These are phyloP conservation scores for Typhlichthys subterraneus DNA, from an alignment of 2,797 vertebrate genomes.

Conservation along the genomic window DNA sequence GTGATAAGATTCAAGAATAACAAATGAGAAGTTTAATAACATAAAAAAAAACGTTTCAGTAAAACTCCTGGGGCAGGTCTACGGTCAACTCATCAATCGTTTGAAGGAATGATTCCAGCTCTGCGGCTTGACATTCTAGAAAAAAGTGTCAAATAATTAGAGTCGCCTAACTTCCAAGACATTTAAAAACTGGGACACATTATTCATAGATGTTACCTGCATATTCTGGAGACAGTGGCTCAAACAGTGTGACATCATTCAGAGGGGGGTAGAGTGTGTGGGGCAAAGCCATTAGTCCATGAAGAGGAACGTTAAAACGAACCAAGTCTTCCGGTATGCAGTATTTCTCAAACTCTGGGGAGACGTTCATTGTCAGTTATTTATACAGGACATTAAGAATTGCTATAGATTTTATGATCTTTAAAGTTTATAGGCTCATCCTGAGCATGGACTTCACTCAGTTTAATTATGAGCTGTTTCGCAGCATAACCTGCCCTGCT, in stretches of 20 bases:
- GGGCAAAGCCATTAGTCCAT: constrained; percentile 56
- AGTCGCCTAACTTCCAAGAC: background rate
- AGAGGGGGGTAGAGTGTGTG: constrained; percentile 8
- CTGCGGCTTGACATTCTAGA: constrained; percentile 34
- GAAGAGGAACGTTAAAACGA: constrained; percentile 46
- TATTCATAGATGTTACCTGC: constrained; percentile 47
- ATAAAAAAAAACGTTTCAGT: constrained; percentile 30
- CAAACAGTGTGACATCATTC: constrained; percentile 36
- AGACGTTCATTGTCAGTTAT: too few species aligned
- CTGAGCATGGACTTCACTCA: too few species aligned
- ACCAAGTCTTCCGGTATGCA: constrained; percentile 62
- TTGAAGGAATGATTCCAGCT: constrained; percentile 63
- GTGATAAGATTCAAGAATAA: background rate
- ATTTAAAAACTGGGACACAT: background rate
- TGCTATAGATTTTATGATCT: background rate
- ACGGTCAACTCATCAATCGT: constrained; percentile 63
- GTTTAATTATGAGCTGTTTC: too few species aligned
- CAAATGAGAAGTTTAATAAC: constrained; percentile 19
- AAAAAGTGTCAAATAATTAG: background rate
- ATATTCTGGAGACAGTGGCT: constrained; percentile 19
- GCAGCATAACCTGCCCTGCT: too few species aligned
- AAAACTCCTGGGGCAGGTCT: constrained; percentile 63
- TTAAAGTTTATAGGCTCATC: background rate
- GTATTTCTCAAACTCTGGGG: constrained; percentile 64
- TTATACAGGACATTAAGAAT: background rate